Conservation (phyloP, 2,797 vertebrate genomes). For the Dermochelys coriacea region DNA sequence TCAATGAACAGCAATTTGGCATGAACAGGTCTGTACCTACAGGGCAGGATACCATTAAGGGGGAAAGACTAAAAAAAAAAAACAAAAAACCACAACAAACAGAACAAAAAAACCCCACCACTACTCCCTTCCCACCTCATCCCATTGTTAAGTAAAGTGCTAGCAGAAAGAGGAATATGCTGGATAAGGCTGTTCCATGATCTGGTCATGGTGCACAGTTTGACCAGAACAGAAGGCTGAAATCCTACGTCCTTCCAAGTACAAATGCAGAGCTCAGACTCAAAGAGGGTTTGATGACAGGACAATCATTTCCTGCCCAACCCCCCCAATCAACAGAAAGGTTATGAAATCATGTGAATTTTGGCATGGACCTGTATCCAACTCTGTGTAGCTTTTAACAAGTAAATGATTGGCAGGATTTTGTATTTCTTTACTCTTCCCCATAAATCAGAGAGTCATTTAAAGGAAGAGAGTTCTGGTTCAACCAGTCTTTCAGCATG, state of each 20-base stretch:
- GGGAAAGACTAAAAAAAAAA: neutral
- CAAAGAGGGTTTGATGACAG: neutral
- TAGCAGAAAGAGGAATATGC: neutral
- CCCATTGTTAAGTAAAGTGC: neutral
- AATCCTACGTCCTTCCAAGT: neutral
- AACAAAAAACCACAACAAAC: neutral
- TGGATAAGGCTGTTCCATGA: neutral
- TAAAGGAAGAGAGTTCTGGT: conserved; percentile 27
- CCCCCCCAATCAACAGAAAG: fast-evolving
- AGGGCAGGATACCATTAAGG: neutral
- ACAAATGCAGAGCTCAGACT: neutral
- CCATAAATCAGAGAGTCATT: neutral
- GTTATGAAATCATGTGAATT: neutral
- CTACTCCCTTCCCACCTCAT: neutral
- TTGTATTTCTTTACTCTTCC: neutral
- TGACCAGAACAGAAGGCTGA: neutral
- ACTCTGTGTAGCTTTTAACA: neutral
- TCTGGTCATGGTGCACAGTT: neutral
- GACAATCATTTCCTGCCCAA: neutral
- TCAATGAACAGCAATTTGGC: neutral
- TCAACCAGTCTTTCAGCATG: conserved; percentile 53
- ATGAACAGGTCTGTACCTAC: neutral
- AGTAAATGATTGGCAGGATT: neutral
- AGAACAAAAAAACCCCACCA: too few species aligned
- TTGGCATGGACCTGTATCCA: neutral